Percentiles rank a stretch among this genome's conserved stretches.
Conservation (phyloP, 53 echinoderm and acorn worm genomes). For the Actinopyga echinites region DNA sequence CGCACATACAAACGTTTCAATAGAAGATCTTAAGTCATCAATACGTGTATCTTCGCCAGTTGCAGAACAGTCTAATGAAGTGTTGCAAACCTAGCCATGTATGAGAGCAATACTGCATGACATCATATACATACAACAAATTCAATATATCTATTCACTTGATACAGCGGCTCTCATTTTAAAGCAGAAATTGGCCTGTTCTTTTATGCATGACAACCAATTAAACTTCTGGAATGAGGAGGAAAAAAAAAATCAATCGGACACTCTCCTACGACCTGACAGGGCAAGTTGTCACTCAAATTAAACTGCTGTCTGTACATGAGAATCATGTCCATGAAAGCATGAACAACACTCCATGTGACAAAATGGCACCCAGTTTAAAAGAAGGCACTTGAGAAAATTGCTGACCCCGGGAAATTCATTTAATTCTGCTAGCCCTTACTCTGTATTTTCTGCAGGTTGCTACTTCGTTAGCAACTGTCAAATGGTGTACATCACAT, state of each 20-base stretch:
- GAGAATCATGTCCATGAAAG: not conserved
- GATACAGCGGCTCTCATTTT: not conserved
- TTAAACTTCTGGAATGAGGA: conserved; percentile 6
- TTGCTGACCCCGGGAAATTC: conserved; percentile 14
- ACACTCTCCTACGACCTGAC: not conserved
- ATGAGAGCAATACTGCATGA: no score
- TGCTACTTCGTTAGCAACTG: no score
- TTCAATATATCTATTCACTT: no score
- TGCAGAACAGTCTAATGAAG: no score
- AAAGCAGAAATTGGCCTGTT: not conserved
- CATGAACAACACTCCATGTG: not conserved
- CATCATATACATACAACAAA: no score
- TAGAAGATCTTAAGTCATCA: no score
- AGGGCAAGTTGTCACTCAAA: not conserved
- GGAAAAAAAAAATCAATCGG: conserved; percentile 20
- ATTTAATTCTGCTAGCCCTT: not conserved
- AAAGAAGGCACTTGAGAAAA: not conserved
- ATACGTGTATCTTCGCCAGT: no score
- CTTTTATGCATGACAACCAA: not conserved
- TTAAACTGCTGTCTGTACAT: not conserved
- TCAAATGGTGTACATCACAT: no score
- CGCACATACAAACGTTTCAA: no score
- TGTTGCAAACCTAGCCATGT: no score
- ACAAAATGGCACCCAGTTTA: not conserved
- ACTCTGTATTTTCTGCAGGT: not conserved